Conservation (phyloP, 2,797 vertebrate species). For the Muraenolepis orangiensis region DNA sequence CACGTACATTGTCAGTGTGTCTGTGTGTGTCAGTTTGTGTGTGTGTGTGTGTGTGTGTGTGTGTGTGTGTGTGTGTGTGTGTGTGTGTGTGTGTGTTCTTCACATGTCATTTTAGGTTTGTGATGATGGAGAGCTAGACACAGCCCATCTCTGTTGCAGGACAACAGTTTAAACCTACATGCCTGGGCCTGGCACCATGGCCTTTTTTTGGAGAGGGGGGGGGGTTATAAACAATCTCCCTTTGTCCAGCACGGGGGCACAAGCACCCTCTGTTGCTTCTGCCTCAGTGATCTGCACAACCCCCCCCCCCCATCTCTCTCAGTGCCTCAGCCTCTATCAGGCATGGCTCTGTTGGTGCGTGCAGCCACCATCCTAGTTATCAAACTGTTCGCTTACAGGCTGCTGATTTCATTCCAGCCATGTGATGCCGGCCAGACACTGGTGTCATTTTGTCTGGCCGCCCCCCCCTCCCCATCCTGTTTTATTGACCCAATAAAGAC, state of each 20-base stretch:
- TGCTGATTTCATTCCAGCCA: slow-evolving; percentile 30
- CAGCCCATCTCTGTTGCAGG: neutral
- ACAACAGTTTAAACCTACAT: slow-evolving; percentile 47
- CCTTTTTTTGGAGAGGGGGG: slow-evolving; percentile 16
- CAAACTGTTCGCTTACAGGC: slow-evolving; percentile 26
- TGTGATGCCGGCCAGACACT: slow-evolving; percentile 4
- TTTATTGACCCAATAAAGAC: slow-evolving; percentile 1
- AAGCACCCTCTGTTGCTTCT: slow-evolving; percentile 66
- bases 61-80: neutral
- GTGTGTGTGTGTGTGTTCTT: neutral
- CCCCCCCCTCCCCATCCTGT: neutral
- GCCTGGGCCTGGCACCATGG: slow-evolving; percentile 32
- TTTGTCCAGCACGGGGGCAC: slow-evolving; percentile 60
- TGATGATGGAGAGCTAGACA: neutral
- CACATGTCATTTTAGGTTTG: no score
- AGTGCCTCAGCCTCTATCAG: slow-evolving; percentile 31
- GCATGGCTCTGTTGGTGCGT: slow-evolving; percentile 32
- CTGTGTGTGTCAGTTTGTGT: neutral
- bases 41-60: neutral
- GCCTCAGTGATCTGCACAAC: slow-evolving; percentile 53
- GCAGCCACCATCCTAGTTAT: slow-evolving; percentile 40
- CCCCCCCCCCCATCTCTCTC: slow-evolving; percentile 28
- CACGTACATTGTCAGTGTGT: neutral
- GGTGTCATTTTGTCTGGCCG: neutral
- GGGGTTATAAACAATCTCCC: slow-evolving; percentile 58